Evolutionary conservation across 2,888 invertebrate genomes (phyloP).

Genomic region (Polymixis flavicincta): DNA sequence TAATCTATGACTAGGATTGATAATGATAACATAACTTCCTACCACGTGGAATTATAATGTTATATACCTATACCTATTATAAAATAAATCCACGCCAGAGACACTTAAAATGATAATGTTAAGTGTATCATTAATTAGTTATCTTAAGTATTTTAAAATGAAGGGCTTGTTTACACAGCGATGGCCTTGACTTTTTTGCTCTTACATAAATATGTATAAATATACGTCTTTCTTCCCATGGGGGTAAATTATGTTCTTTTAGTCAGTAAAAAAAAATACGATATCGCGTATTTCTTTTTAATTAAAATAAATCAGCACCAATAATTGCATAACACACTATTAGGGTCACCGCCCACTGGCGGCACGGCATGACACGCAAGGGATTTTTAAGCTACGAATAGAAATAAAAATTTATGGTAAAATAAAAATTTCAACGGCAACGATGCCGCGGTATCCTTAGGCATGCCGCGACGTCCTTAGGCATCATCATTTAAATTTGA

Average conservation of each 20-base stretch:
- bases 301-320: neutral
- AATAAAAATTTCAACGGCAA: too few relatives aligned
- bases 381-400: too few relatives aligned
- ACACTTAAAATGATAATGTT: slow-evolving; percentile 34
- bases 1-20: slow-evolving; percentile 24
- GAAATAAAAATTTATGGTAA: too few relatives aligned
- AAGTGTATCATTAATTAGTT: slow-evolving; percentile 20
- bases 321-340: too few relatives aligned
- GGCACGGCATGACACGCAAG: too few relatives aligned
- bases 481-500: too few relatives aligned
- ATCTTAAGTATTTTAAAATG: slow-evolving; percentile 11
- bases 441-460: too few relatives aligned
- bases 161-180: slow-evolving; percentile 20
- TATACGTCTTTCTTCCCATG: neutral
- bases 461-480: too few relatives aligned
- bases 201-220: neutral
- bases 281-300: neutral
- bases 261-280: neutral
- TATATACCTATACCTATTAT: neutral
- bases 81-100: neutral
- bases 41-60: neutral
- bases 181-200: slow-evolving; percentile 20
- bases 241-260: neutral
- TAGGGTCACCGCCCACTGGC: too few relatives aligned
- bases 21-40: slow-evolving; percentile 44